phyloP scores from a whole-genome alignment of 92 coral and sea anemone genomes.

The Epizoanthus rinbou region DNA sequence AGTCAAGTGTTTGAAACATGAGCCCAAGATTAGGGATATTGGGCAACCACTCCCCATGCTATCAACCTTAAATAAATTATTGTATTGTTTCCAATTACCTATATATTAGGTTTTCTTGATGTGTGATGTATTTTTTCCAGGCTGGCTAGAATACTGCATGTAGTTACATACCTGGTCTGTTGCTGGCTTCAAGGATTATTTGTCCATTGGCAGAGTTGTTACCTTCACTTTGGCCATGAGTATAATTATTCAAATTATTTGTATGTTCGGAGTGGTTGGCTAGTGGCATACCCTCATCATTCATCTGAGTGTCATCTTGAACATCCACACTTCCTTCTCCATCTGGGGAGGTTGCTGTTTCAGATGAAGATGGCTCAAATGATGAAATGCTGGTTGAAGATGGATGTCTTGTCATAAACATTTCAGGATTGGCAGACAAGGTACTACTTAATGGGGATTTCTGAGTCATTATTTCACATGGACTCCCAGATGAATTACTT shows the following conservation, averaged over 20 bases:
- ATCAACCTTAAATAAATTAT: no score
- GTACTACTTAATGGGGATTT: neutral
- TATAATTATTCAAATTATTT: neutral
- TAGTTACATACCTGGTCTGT: neutral
- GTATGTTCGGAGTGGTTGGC: neutral
- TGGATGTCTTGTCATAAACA: neutral
- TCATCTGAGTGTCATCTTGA: neutral
- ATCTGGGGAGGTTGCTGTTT: slow-evolving; percentile 13
- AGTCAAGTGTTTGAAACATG: no score
- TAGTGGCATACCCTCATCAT: neutral
- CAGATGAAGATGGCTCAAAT: slow-evolving; percentile 1
- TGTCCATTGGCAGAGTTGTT: neutral
- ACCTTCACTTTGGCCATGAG: neutral
- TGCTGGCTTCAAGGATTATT: neutral
- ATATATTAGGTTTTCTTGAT: no score
- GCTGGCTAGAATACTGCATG: no score
- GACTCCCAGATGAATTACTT: slow-evolving; percentile 3
- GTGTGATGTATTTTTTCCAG: no score
- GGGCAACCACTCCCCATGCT: no score
- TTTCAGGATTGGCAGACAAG: slow-evolving; percentile 22
- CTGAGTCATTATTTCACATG: neutral
- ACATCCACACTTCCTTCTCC: neutral
- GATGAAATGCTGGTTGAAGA: neutral
- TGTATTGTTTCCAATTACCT: no score
- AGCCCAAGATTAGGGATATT: no score